Conservation (phyloP, 2,888 invertebrate species). For the Eueremaeus valkanovi region DNA sequence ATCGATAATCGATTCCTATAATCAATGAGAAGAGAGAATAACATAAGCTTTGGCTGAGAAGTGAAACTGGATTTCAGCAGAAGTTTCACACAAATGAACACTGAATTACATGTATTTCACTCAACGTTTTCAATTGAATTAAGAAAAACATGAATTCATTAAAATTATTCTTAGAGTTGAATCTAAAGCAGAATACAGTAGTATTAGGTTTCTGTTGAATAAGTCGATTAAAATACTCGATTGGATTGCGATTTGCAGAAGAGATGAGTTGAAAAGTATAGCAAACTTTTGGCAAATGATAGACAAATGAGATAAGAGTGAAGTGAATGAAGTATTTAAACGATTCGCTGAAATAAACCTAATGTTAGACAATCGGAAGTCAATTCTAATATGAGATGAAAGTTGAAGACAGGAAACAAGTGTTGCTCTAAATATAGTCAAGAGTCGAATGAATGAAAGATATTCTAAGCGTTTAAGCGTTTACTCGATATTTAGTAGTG, state of each 20-base stretch:
- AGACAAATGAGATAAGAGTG: neutral
- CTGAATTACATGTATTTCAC: too few relatives aligned
- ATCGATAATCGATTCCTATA: slow-evolving; percentile 33
- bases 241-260: too few relatives aligned
- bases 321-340: neutral
- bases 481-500: neutral
- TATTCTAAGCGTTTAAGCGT: neutral
- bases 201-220: too few relatives aligned
- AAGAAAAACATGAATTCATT: too few relatives aligned
- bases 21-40: neutral
- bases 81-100: neutral
- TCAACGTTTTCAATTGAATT: too few relatives aligned
- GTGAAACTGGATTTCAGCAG: neutral
- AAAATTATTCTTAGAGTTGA: too few relatives aligned
- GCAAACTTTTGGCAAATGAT: neutral
- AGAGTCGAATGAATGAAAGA: neutral
- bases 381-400: neutral
- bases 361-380: slow-evolving; percentile 7
- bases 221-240: too few relatives aligned
- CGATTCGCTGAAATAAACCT: neutral
- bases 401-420: slow-evolving; percentile 17
- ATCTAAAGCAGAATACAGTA: too few relatives aligned
- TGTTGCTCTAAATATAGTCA: neutral
- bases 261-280: neutral
- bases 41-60: neutral